Base-by-base conservation (phyloP, 2,888 invertebrate species). In the Drosophila imparisetae region DNA sequence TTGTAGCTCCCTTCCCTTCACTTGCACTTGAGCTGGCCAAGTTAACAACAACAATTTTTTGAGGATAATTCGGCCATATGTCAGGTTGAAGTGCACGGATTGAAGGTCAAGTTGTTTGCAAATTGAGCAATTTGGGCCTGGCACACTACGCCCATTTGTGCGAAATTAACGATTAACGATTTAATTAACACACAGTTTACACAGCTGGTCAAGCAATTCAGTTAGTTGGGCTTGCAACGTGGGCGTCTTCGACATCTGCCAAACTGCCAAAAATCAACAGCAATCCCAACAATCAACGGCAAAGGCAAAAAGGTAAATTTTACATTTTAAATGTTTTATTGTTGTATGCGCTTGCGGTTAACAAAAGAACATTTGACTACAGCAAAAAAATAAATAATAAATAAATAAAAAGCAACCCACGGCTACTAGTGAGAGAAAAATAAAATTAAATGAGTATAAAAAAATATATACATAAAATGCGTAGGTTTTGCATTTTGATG, bases 291-390 rank as follows among this genome's bases (percentile, higher is more conserved):
- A 75, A 66, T 71, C 66, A 80, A 62, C 65, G 71, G 53, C 62
- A 64, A 64, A 59, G 58, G 52, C 66, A 50, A 52, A 45, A 49
- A 73, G 66, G 59, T 68, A 71, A 73, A 77, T 84, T 76, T 68
- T 69, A 80, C 58, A 66, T 73, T 64, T 77, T 59, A 74, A 80
- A 83, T 76, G 62, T 57, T 74, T 72, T 66, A 54, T 74, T 68
- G 66, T 73, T 67, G 48, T 75, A 29, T 29, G 32, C 49, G 38
- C 36, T 54, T 59, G 73, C 40, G 57, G 52, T 57, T 66, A 72
- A 86, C 83, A 85, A 85, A 45, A 86, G 85, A 85, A 85, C 86
- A 75, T 85, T 86, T 83, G 84, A 86, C 86, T 86, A 79, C 54
- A 63, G 64, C 18, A 71, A 73, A 66, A 52, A 59, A 36, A n/a